These are phyloP conservation scores for Notodonta ziczac DNA, from an alignment of 2,888 invertebrate genomes.

Conservation along the genomic window DNA sequence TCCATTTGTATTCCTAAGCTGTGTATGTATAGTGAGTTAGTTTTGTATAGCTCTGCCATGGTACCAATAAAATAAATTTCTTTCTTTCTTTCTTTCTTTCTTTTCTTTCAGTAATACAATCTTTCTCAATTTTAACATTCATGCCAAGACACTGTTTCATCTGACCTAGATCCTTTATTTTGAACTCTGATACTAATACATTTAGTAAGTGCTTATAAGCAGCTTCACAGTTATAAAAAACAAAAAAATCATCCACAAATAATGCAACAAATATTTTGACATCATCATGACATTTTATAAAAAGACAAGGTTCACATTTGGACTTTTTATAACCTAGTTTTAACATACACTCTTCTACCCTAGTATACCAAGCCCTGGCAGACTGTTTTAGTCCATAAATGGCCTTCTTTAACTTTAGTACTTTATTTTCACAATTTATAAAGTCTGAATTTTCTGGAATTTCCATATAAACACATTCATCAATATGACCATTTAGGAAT, in stretches of 20 bases:
- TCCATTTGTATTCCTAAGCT: too few species aligned
- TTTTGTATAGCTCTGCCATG: too few species aligned
- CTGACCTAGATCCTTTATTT: slow-evolving; percentile 17
- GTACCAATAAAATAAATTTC: too few species aligned
- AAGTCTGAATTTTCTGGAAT: background rate
- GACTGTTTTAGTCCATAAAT: slow-evolving; percentile 31
- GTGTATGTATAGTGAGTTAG: too few species aligned
- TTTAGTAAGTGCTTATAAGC: slow-evolving; percentile 4
- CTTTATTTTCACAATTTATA: slow-evolving; percentile 19
- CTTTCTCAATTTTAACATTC: slow-evolving; percentile 10
- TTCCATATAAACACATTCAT: background rate
- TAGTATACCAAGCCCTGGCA: slow-evolving; percentile 20
- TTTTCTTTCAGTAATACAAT: slow-evolving; percentile 10
- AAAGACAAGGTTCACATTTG: slow-evolving; percentile 19
- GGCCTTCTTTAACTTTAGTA: slow-evolving; percentile 29
- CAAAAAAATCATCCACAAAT: slow-evolving; percentile 19
- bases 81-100: too few species aligned
- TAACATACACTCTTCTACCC: slow-evolving; percentile 20
- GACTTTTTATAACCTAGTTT: slow-evolving; percentile 21
- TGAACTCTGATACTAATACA: slow-evolving; percentile 10
- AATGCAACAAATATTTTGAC: too few species aligned
- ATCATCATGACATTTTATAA: slow-evolving; percentile 9
- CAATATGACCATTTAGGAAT: background rate
- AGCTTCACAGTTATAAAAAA: slow-evolving; percentile 17
- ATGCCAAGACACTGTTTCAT: slow-evolving; percentile 15